Evolutionary conservation across 2,888 invertebrate species (phyloP).

Genomic region (Lasioglossum lativentre): DNA sequence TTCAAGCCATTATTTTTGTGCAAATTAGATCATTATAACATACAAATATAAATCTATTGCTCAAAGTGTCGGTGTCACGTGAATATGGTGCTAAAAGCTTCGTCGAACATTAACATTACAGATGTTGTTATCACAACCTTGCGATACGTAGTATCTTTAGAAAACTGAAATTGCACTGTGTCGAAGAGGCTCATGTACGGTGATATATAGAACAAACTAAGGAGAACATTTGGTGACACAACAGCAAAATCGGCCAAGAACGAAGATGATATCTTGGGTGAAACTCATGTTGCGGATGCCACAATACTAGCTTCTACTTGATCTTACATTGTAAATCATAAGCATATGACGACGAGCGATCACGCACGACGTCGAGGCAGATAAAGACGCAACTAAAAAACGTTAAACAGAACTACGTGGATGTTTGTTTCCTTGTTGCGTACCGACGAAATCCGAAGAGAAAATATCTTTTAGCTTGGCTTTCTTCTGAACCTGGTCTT

Average conservation of each 20-base stretch:
- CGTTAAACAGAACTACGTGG: slow-evolving; percentile 58
- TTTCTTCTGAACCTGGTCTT: slow-evolving; percentile 92
- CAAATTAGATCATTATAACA: slow-evolving; percentile 29
- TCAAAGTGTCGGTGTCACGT: not conserved
- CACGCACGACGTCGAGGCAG: slow-evolving; percentile 59
- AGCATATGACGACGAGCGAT: slow-evolving; percentile 60
- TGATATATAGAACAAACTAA: slow-evolving; percentile 28
- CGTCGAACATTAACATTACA: not conserved
- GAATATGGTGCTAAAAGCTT: slow-evolving; percentile 29
- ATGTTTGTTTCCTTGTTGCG: slow-evolving; percentile 76
- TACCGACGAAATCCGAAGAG: slow-evolving; percentile 93
- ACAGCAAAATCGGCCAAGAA: slow-evolving; percentile 24
- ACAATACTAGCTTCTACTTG: slow-evolving; percentile 56
- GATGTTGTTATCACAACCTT: not conserved
- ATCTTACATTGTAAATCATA: slow-evolving; percentile 53
- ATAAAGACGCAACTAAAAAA: slow-evolving; percentile 61
- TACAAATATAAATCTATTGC: slow-evolving; percentile 14
- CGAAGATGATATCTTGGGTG: slow-evolving; percentile 42
- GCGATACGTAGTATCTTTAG: not conserved
- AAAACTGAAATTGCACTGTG: not conserved
- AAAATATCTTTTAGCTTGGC: slow-evolving; percentile 95
- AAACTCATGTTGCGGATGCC: slow-evolving; percentile 47
- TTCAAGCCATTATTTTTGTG: slow-evolving; percentile 52
- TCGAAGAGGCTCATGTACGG: not conserved
- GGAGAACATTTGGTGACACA: slow-evolving; percentile 7